Evolutionary conservation across 1,140 invertebrate genomes (phyloP).

Genomic region (Drosophila cardini): DNA sequence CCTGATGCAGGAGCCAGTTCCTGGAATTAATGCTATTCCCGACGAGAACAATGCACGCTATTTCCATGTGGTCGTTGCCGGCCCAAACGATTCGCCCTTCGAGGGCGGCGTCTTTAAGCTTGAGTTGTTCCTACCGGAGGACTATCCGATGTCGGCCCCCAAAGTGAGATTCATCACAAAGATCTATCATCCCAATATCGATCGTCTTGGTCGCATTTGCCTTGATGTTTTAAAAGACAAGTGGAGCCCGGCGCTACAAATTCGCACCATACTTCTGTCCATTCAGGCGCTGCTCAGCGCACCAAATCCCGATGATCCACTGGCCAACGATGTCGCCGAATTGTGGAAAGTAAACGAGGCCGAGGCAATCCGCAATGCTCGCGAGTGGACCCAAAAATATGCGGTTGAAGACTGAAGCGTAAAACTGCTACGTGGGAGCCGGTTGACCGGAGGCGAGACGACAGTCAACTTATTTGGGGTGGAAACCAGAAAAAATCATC

Average conservation of each 20-base stretch:
- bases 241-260: conserved; percentile 98
- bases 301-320: conserved; percentile 98
- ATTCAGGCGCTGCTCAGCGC: conserved; percentile 98
- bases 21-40: conserved; percentile 96
- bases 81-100: conserved; percentile 91
- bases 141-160: conserved; percentile 92
- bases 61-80: conserved; percentile 96
- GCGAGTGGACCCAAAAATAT: conserved; percentile 96
- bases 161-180: conserved; percentile 92
- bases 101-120: conserved; percentile 91
- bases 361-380: conserved; percentile 96
- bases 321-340: conserved; percentile 97
- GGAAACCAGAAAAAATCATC: conserved; percentile 86
- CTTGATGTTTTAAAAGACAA: conserved; percentile 92
- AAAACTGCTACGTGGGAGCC: conserved; percentile 13
- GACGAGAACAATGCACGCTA: conserved; percentile 97
- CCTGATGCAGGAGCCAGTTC: conserved; percentile 98
- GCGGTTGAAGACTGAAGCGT: conserved; percentile 85
- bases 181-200: conserved; percentile 93
- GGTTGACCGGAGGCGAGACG: conserved; percentile 1
- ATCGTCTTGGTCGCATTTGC: conserved; percentile 90
- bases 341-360: conserved; percentile 93
- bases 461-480: conserved; percentile 16
- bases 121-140: conserved; percentile 90
- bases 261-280: conserved; percentile 96